phyloP scores from a whole-genome alignment of 2,888 invertebrate genomes.

The Ashinkailepas kermadecensis region DNA sequence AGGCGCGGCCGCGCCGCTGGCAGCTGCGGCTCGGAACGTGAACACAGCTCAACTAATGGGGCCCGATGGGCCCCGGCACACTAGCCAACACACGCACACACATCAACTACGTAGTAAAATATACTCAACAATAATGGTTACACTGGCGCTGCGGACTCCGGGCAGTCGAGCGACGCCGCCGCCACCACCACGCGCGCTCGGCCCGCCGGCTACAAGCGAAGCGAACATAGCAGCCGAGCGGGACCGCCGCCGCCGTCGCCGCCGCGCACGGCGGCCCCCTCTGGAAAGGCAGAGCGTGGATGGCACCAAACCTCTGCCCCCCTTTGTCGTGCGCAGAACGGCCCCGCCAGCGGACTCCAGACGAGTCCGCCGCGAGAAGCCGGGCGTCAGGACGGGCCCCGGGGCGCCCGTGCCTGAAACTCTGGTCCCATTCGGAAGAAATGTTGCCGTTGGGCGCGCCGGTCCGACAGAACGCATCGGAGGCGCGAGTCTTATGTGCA shows the following conservation, averaged over 20 bases:
- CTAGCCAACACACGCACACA: neutral
- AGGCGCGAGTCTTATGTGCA: too few species aligned
- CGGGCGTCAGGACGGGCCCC: neutral
- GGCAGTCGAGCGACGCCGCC: neutral
- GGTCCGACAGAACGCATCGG: neutral
- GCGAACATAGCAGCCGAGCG: neutral
- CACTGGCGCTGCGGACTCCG: neutral
- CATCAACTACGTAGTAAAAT: constrained; percentile 21
- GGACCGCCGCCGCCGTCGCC: neutral
- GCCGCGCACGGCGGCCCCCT: neutral
- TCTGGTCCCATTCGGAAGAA: constrained; percentile 19
- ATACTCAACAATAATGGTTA: constrained; percentile 22
- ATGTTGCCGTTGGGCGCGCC: neutral
- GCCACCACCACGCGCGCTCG: neutral
- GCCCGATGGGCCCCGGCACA: neutral
- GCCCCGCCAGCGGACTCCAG: neutral
- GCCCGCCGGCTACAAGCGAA: neutral
- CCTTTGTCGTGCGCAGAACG: neutral
- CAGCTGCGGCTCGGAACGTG: too few species aligned
- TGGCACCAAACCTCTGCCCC: neutral
- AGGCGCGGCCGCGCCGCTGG: too few species aligned
- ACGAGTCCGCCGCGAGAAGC: neutral
- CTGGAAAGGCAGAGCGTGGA: neutral
- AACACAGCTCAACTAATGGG: neutral
- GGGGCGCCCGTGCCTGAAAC: neutral